Evolutionary conservation across 2,113 vertebrate genomes (phyloP).

Genomic region (Hyla sarda): DNA sequence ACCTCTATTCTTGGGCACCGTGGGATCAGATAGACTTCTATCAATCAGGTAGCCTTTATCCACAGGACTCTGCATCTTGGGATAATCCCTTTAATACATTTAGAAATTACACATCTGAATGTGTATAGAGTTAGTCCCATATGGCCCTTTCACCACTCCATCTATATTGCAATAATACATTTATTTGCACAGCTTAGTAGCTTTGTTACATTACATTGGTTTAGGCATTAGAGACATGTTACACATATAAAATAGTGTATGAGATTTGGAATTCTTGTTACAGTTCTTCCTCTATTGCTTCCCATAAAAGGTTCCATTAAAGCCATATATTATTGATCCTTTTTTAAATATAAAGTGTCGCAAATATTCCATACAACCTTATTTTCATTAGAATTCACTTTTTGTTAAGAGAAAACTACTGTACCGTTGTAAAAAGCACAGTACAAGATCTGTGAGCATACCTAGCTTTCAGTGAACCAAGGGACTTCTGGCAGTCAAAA

Average conservation of each 20-base stretch:
- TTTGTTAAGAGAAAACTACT: constrained; percentile 5
- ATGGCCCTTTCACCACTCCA: neutral
- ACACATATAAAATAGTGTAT: neutral
- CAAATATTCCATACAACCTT: neutral
- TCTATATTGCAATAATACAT: too few relatives aligned
- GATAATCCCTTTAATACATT: neutral
- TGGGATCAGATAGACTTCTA: too few relatives aligned
- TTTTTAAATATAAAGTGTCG: neutral
- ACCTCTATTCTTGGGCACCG: too few relatives aligned
- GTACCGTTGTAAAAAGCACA: neutral
- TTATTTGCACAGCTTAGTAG: neutral
- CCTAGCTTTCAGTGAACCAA: too few relatives aligned
- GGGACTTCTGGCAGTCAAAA: neutral
- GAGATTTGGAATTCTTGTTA: neutral
- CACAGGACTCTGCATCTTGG: too few relatives aligned
- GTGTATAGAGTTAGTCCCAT: neutral
- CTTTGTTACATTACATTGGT: neutral
- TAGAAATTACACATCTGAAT: neutral
- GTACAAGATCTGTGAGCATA: neutral
- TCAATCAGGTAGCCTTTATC: too few relatives aligned
- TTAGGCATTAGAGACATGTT: neutral
- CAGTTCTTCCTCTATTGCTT: neutral
- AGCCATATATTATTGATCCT: neutral
- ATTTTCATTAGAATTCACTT: neutral
- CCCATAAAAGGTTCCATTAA: neutral